phyloP scores from a whole-genome alignment of 2,888 invertebrate species.

The Smittia aterrima region DNA sequence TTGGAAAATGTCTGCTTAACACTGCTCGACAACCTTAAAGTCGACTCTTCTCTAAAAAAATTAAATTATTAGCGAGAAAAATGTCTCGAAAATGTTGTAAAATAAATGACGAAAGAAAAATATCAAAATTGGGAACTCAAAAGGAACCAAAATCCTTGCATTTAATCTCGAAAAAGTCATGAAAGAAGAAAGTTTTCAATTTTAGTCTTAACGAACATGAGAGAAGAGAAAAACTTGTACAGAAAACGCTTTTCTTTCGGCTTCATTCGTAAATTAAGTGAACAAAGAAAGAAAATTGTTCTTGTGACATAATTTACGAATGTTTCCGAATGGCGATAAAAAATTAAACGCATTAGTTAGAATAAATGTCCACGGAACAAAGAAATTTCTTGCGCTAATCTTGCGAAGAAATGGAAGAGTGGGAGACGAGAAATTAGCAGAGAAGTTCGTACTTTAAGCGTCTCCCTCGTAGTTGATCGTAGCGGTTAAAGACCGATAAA shows the following conservation, averaged over 20 bases:
- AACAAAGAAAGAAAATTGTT: not conserved
- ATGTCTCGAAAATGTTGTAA: no score
- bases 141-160: constrained; percentile 42
- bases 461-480: not conserved
- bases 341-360: constrained; percentile 33
- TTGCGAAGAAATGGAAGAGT: constrained; percentile 16
- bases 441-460: no score
- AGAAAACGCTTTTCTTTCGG: not conserved
- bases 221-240: constrained; percentile 7
- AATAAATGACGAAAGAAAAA: constrained; percentile 4
- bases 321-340: not conserved
- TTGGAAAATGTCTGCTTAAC: not conserved
- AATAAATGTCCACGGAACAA: constrained; percentile 28
- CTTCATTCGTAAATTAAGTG: not conserved
- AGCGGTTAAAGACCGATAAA: constrained; percentile 14
- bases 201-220: constrained; percentile 20
- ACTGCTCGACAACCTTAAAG: not conserved
- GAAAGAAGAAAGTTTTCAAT: constrained; percentile 17
- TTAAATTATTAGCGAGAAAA: not conserved
- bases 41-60: not conserved
- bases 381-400: not conserved
- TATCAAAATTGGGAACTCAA: constrained; percentile 36
- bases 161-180: constrained; percentile 28
- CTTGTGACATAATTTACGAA: not conserved
- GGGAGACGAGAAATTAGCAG: no score